Percentiles rank a stretch among this genome's conserved stretches.
Conservation (phyloP, 2,888 invertebrate species). For the Phyto melanocephala region DNA sequence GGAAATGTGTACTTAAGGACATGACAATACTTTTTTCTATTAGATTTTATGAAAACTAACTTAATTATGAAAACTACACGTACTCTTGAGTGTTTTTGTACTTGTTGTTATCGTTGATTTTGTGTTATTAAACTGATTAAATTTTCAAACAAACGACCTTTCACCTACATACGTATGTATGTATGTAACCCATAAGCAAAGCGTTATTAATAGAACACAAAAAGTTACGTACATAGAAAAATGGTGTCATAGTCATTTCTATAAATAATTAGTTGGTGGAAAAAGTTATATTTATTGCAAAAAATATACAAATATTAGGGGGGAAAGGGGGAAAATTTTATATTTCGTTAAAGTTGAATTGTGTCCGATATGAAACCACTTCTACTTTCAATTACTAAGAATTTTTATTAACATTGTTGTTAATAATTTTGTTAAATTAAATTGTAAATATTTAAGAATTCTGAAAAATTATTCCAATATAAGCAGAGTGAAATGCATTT, state of each 20-base stretch:
- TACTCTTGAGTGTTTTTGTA: conserved; percentile 3
- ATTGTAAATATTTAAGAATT: no score
- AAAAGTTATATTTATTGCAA: no score
- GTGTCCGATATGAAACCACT: no score
- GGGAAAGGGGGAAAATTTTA: no score
- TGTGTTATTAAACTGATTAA: conserved; percentile 34
- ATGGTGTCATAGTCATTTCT: not conserved
- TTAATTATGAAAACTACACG: conserved; percentile 37
- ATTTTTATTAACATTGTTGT: no score
- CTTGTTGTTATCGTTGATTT: not conserved
- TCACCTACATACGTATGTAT: not conserved
- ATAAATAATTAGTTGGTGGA: no score
- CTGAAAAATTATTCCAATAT: no score
- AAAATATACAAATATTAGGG: no score
- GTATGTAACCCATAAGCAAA: not conserved
- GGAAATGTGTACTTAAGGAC: not conserved
- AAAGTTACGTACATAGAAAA: not conserved
- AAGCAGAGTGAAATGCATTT: no score
- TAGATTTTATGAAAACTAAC: conserved; percentile 32
- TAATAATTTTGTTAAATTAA: no score
- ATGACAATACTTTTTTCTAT: not conserved
- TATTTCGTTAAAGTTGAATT: no score
- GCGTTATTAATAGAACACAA: not conserved
- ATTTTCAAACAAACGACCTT: conserved; percentile 37
- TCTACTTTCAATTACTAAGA: no score